Evolutionary conservation across 2,797 vertebrate genomes (phyloP), one percentile per base, ranked within the genome.

Genomic region (Cuniculus paca): DNA sequence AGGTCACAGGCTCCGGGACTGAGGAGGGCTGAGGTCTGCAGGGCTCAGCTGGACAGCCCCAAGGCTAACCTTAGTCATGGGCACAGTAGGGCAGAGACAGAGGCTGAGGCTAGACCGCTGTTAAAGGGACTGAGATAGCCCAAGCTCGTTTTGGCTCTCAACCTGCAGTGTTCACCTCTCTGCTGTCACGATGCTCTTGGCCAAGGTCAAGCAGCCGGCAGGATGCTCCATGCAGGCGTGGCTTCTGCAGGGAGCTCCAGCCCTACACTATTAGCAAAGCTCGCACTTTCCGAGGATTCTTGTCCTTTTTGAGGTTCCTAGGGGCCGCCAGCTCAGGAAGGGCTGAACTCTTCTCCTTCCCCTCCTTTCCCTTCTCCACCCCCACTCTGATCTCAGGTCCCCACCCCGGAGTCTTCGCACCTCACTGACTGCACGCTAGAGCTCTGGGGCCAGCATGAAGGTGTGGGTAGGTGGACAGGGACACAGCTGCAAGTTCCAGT

Each of bases 381-480:
- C 42, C 22, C 14, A 13, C 17, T 9, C 16, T 13, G 16, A 22
- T 34, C 80, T 22, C 9, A 12, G 54, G 34, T 9, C 56, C 36
- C 26, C 28, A 20, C 24, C 52, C 54, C 16, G 52, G 52, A 56
- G n/a, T 36, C 78, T 14, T 36, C 24, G 3, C 1, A 10, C n/a
- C 52, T 28, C 22, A 22, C 5, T 45, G 36, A 45, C 28, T 14
- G 8, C 3, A 2, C 6, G 0, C 0, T 2, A 2, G 0, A 2
- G 12, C 0, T 24, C 48, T 4, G 19, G 60, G 24, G 0, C 63
- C 3, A 0, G 26, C 0, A 0, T 0, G 0, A 4, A 0, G 28
- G 34, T 13, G 0, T 1, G 42, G 61, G 60, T 5, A 20, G 11
- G 24, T 0, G 19, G 4, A 3, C 36, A 2, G 0, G 0, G 1